A percentile compares a stretch with the other conserved stretches of the same genome.
These are phyloP conservation scores for Selenia dentaria DNA, from an alignment of 2,888 invertebrate genomes.

Conservation along the genomic window DNA sequence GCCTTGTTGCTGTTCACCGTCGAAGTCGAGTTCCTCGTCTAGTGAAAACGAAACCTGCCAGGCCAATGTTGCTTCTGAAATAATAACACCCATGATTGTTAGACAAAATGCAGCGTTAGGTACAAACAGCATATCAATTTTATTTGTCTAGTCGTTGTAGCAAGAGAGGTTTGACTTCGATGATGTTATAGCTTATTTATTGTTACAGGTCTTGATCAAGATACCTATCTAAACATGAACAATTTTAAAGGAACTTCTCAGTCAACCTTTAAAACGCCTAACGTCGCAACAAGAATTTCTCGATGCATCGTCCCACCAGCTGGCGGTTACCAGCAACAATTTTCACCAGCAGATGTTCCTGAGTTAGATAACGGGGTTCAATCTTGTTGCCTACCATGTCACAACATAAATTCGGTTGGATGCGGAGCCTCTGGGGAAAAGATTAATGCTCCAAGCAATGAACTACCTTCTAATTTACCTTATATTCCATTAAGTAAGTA, in stretches of 20 bases:
- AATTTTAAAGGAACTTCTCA: not conserved
- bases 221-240: slow-evolving; percentile 23
- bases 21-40: slow-evolving; percentile 3
- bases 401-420: not conserved
- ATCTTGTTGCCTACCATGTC: not conserved
- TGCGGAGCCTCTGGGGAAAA: not conserved
- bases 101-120: slow-evolving; percentile 43
- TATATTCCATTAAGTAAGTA: not conserved
- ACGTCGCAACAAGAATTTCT: slow-evolving; percentile 8
- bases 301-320: slow-evolving; percentile 2
- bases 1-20: slow-evolving; percentile 48
- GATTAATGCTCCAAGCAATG: no score
- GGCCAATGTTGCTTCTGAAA: slow-evolving; percentile 42
- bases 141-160: not conserved
- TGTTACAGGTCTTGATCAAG: slow-evolving; percentile 20
- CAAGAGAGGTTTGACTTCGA: not conserved
- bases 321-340: not conserved
- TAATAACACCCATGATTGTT: slow-evolving; percentile 43
- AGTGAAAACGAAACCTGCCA: slow-evolving; percentile 16
- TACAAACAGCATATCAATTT: no score
- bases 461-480: not conserved
- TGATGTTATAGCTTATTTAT: not conserved
- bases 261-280: not conserved
- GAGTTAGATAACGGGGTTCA: not conserved
- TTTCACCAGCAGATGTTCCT: not conserved